Base-by-base conservation (phyloP, 1,140 invertebrate species). In the Scylla paramamosain region DNA sequence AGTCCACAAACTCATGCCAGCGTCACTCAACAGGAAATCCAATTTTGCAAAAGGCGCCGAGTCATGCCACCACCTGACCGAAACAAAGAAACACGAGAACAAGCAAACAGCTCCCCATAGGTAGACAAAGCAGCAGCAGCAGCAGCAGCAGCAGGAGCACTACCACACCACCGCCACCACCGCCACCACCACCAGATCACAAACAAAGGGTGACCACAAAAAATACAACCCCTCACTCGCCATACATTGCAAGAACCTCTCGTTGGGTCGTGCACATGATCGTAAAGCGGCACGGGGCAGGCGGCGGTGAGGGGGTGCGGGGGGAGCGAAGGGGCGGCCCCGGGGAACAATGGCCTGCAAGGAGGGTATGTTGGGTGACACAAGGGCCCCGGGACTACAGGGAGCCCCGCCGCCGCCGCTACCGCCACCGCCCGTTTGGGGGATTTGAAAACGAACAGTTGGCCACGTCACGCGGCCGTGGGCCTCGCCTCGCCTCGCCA, bases 191-290 rank as follows among this genome's bases (percentile, higher is more conserved):
- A 94, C 32, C 93, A 89, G 87, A 90, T 77, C 93, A 82, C 93
- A 94, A 90, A 94, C 94, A 91, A 95, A 95, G 94, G 89, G 29
- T 84, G 77, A 83, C 94, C 77, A 82, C 77, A 91, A 91, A 91
- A 91, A 95, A 84, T 31, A 86, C 14, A 31, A 83, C 25, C 32
- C 45, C 45, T 59, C 45, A 93, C 83, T 28, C 31, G 48, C 14
- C 48, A 29, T 28, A 10, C 29, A 32, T 20, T 67, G n/a, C 28
- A 67, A 67, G 52, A 48, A 39, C 10, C 91, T 32, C 91, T 25
- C 29, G 28, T 31, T 59, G 39, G 31, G 39, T 87, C 31, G 31
- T 32, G 31, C 84, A 87, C 84, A 32, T 87, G 39, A 87, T 39
- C 84, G 31, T 20, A 32, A 32, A 25, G 39, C 39, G 31, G 31